A percentile compares a stretch with the other conserved stretches of the same genome.
These are phyloP conservation scores for Staurois parvus DNA, from an alignment of 2,797 vertebrate genomes.

Conservation along the genomic window DNA sequence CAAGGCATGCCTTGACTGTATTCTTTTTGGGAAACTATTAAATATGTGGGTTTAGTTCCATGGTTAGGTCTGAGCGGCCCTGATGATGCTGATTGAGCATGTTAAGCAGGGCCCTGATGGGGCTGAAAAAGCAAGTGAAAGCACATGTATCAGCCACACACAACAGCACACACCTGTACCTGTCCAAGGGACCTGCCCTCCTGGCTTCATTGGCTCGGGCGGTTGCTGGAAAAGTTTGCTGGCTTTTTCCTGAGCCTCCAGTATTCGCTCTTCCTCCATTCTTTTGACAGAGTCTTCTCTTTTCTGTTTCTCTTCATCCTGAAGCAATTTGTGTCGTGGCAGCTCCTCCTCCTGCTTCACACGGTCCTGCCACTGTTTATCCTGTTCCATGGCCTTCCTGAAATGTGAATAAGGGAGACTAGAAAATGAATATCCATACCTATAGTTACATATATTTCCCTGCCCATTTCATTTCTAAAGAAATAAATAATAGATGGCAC, in stretches of 20 bases:
- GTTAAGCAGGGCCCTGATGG: too few species aligned
- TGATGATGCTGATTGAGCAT: too few species aligned
- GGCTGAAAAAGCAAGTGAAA: not conserved
- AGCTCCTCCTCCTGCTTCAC: conserved; percentile 76
- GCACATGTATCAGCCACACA: not conserved
- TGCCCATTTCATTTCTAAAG: not conserved
- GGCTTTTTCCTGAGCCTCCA: conserved; percentile 87
- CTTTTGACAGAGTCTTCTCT: conserved; percentile 78
- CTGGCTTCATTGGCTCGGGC: conserved; percentile 77
- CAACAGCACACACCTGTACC: conserved; percentile 72
- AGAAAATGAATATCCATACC: not conserved
- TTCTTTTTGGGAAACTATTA: too few species aligned
- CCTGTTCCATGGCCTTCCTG: conserved; percentile 75
- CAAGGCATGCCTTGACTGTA: too few species aligned
- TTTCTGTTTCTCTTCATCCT: conserved; percentile 80
- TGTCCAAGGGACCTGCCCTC: conserved; percentile 79
- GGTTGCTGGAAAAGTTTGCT: conserved; percentile 87
- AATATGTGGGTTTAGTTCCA: too few species aligned
- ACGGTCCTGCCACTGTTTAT: conserved; percentile 74
- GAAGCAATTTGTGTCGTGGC: conserved; percentile 81
- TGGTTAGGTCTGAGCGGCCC: too few species aligned
- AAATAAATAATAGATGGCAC: not conserved
- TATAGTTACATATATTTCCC: not conserved
- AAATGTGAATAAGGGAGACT: conserved; percentile 18
- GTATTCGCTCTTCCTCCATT: conserved; percentile 76